Percentiles rank a stretch among this genome's conserved stretches.
Conservation (phyloP, 2,888 invertebrate species). For the Ormyrus nitidulus region DNA sequence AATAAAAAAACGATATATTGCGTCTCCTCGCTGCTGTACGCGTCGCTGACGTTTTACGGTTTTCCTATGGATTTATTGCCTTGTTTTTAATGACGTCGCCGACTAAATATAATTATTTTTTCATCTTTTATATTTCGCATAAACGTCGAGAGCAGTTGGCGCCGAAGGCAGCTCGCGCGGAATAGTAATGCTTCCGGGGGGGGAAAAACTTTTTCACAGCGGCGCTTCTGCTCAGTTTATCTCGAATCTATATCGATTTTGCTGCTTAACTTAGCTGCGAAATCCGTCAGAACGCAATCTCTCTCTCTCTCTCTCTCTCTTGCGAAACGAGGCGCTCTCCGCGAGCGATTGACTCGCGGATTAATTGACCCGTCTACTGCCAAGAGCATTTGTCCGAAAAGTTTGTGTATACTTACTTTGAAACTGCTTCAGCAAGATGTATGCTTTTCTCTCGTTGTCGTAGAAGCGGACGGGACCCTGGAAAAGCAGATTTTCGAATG, state of each 20-base stretch:
- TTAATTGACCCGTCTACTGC: constrained; percentile 34
- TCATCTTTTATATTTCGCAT: not conserved
- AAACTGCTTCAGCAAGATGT: constrained; percentile 95
- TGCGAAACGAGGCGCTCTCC: not conserved
- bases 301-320: not conserved
- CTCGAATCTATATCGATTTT: constrained; percentile 33
- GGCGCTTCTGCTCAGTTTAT: constrained; percentile 9
- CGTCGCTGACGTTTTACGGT: constrained; percentile 32
- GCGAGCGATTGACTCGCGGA: constrained; percentile 12
- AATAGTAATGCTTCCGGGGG: too few species aligned
- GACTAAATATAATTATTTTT: constrained; percentile 19
- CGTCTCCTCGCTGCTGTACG: not conserved
- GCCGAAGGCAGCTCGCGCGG: too few species aligned
- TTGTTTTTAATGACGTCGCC: constrained; percentile 2
- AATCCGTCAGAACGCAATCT: constrained; percentile 30
- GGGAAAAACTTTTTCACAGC: not conserved
- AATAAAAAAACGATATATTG: constrained; percentile 40
- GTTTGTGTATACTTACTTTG: constrained; percentile 78
- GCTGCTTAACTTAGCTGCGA: not conserved
- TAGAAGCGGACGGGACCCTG: constrained; percentile 94
- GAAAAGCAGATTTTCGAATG: constrained; percentile 34
- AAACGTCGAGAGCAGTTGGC: too few species aligned
- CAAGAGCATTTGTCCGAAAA: not conserved
- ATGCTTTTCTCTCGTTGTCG: constrained; percentile 96
- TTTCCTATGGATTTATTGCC: constrained; percentile 19